Conservation (phyloP, 2,797 vertebrate species). For the Morelia viridis region DNA sequence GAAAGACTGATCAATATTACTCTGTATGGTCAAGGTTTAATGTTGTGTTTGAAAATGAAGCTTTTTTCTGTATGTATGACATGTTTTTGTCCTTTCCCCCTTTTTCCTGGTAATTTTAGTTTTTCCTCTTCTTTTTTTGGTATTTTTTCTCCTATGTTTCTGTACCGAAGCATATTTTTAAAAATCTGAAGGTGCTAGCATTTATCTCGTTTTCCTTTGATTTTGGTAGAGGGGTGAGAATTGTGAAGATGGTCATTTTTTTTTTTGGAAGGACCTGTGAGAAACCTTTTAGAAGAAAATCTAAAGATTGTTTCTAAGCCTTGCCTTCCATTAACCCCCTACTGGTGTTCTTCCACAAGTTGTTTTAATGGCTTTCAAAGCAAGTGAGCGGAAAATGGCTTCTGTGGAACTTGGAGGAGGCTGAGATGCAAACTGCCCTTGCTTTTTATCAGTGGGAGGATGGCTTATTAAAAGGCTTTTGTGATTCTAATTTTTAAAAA, state of each 20-base stretch:
- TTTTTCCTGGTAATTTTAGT: no score
- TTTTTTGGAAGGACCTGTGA: constrained; percentile 66
- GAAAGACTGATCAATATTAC: no score
- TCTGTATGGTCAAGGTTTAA: no score
- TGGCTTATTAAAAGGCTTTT: constrained; percentile 61
- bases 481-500: constrained; percentile 56
- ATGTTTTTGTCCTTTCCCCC: no score
- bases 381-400: constrained; percentile 72
- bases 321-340: constrained; percentile 69
- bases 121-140: not conserved
- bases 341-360: constrained; percentile 70
- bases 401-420: constrained; percentile 64
- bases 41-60: no score
- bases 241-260: constrained; percentile 65
- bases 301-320: constrained; percentile 66
- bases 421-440: constrained; percentile 61
- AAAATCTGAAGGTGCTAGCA: constrained; percentile 44
- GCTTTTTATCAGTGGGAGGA: constrained; percentile 60
- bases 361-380: constrained; percentile 72
- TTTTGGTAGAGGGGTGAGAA: constrained; percentile 30
- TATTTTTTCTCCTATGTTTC: not conserved
- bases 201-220: constrained; percentile 58
- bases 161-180: not conserved
- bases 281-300: constrained; percentile 67
- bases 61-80: no score